A percentile compares a stretch with the other conserved stretches of the same genome.
Evolutionary conservation across 2,888 invertebrate species (phyloP).

Genomic region (Xestia rhomboidea): DNA sequence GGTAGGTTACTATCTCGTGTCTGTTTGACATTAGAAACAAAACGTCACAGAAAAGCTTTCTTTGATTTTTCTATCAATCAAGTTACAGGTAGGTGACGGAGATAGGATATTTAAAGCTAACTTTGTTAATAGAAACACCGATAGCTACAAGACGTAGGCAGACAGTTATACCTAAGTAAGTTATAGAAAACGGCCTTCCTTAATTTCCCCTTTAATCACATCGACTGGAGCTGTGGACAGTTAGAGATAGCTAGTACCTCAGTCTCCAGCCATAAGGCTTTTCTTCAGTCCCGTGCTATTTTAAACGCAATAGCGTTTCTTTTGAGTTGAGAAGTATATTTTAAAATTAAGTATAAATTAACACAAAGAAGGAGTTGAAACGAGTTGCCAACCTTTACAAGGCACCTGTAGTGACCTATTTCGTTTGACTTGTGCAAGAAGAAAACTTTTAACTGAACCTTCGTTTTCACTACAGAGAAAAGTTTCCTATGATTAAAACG

Average conservation of each 20-base stretch:
- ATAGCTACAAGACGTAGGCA: no score
- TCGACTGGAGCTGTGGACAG: no score
- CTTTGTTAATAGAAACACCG: no score
- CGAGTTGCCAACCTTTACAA: conserved; percentile 4
- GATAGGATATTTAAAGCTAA: no score
- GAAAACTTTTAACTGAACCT: conserved; percentile 11
- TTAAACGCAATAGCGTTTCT: neutral
- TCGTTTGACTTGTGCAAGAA: conserved; percentile 32
- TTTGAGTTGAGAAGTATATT: neutral
- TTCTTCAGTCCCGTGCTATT: neutral
- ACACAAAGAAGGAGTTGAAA: neutral
- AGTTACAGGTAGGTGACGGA: no score
- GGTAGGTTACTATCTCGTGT: no score
- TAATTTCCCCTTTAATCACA: fast-evolving
- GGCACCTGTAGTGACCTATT: conserved; percentile 30
- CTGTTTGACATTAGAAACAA: no score
- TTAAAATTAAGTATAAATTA: neutral
- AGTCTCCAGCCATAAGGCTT: neutral
- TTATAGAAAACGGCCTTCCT: no score
- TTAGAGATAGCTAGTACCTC: no score
- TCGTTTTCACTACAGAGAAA: neutral
- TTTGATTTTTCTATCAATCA: no score
- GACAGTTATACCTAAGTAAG: no score
- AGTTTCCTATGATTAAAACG: neutral
- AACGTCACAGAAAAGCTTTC: no score